Percentiles rank a stretch among this genome's conserved stretches.
These are phyloP conservation scores for Pygmarrhopalites habei DNA, from an alignment of 1,140 invertebrate species.

Conservation along the genomic window DNA sequence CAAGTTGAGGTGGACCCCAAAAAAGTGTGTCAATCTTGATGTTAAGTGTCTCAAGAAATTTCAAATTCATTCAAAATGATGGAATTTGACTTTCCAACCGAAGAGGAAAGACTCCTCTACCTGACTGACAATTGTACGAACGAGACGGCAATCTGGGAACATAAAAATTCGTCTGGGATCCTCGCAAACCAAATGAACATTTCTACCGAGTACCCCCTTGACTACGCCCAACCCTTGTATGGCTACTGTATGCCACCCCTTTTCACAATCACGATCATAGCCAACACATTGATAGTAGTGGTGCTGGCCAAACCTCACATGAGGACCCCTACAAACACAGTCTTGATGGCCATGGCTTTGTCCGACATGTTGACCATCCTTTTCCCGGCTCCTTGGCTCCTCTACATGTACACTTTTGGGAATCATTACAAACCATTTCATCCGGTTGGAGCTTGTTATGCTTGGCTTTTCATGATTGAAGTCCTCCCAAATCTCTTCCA, in stretches of 20 bases:
- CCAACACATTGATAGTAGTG: conserved; percentile 72
- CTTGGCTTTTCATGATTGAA: conserved; percentile 68
- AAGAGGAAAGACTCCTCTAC: background rate
- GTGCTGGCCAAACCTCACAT: conserved; percentile 56
- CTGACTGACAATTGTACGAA: conserved; percentile 5
- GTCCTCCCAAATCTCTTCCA: conserved; percentile 76
- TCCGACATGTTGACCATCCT: conserved; percentile 87
- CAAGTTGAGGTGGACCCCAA: too few species aligned
- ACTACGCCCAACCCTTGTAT: conserved; percentile 56
- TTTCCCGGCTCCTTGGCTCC: conserved; percentile 75
- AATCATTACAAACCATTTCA: conserved; percentile 70
- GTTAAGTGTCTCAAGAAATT: too few species aligned
- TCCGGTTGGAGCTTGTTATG: conserved; percentile 56
- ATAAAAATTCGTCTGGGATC: background rate
- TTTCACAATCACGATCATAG: conserved; percentile 76
- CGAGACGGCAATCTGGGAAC: background rate
- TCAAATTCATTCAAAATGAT: too few species aligned
- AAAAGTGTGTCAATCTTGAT: too few species aligned
- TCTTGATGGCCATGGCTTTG: conserved; percentile 76
- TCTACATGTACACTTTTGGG: conserved; percentile 84
- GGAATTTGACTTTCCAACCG: too few species aligned
- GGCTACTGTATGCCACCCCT: conserved; percentile 76
- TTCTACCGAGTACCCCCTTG: conserved; percentile 41
- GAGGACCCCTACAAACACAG: conserved; percentile 60
- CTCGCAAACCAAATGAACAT: background rate